Evolutionary conservation across 2,113 vertebrate genomes (phyloP).

Genomic region (Zosterops borbonicus): DNA sequence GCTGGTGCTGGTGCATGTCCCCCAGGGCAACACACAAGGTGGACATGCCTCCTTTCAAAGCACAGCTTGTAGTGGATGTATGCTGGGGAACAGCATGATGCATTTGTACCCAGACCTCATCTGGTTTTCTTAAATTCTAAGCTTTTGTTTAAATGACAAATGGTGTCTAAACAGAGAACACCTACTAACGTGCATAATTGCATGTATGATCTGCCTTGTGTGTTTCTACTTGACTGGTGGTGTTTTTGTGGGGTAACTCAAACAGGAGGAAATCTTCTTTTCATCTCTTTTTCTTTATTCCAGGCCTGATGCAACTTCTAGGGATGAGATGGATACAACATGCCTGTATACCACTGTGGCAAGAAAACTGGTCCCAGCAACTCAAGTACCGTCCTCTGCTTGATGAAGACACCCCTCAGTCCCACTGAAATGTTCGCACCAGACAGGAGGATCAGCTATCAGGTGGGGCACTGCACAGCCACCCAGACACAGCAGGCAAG

Average conservation of each 20-base stretch:
- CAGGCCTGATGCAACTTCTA: background rate
- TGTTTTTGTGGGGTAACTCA: background rate
- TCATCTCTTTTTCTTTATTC: background rate
- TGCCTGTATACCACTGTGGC: background rate
- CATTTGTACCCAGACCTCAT: rapidly evolving
- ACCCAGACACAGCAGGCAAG: rapidly evolving
- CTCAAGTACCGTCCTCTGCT: rapidly evolving
- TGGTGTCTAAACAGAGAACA: background rate
- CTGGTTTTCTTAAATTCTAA: background rate
- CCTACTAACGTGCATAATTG: rapidly evolving
- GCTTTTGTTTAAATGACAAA: background rate
- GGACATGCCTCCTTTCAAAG: background rate
- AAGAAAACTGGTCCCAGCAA: background rate
- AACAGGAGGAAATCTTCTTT: background rate
- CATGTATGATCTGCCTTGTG: rapidly evolving
- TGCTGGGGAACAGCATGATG: rapidly evolving
- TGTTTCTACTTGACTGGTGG: background rate
- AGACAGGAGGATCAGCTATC: no score
- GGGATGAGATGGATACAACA: background rate
- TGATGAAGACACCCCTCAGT: background rate
- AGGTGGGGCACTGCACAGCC: background rate
- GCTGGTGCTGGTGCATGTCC: background rate
- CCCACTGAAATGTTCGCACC: background rate
- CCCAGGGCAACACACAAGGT: background rate
- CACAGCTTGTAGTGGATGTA: background rate